A percentile compares a stretch with the other conserved stretches of the same genome.
Conservation (phyloP, 92 coral and sea anemone genomes). For the Anthopleura xanthogrammica region DNA sequence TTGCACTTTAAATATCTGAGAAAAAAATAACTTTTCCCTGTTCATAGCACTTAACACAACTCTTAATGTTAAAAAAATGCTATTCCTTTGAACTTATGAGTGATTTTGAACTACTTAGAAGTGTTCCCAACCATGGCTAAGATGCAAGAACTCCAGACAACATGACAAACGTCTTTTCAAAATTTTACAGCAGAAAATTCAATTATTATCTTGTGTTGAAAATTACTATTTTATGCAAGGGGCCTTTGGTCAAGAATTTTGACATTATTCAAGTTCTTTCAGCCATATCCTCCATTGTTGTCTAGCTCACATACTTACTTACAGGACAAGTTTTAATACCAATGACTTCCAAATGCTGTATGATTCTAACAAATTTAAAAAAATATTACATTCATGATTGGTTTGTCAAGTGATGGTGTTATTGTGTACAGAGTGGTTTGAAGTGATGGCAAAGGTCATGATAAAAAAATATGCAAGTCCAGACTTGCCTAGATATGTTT, state of each 20-base stretch:
- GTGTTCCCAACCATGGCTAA: not conserved
- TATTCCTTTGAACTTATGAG: not conserved
- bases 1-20: not conserved
- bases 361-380: not conserved
- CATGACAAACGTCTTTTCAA: not conserved
- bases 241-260: not conserved
- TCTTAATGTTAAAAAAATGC: not conserved
- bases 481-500: slow-evolving; percentile 16
- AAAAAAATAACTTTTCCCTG: not conserved
- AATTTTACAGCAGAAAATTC: not conserved
- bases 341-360: not conserved
- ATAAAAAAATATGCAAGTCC: not conserved
- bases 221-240: not conserved
- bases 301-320: not conserved
- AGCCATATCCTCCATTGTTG: not conserved
- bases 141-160: not conserved
- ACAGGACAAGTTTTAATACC: not conserved
- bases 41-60: not conserved
- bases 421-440: not conserved
- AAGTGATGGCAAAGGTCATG: slow-evolving; percentile 12
- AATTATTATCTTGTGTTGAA: not conserved
- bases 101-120: not conserved
- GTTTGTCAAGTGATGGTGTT: not conserved
- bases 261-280: not conserved
- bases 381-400: not conserved